phyloP scores from a whole-genome alignment of 2,797 vertebrate species.

The Gallinago stenura region DNA sequence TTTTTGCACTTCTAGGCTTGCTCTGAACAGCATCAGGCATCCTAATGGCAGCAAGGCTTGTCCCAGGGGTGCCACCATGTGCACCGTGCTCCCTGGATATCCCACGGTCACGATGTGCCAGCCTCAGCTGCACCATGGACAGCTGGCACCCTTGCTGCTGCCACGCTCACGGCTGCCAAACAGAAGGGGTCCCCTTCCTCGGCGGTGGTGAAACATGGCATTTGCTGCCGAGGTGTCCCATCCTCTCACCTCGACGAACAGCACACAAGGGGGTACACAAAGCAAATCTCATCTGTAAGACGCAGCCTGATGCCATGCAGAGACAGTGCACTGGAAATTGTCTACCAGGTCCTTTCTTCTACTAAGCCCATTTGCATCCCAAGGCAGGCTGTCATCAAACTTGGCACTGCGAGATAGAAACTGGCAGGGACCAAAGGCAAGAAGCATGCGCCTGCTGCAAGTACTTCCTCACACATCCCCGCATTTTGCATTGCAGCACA shows the following conservation, averaged over 20 bases:
- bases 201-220: fast-evolving
- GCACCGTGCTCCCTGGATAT: background rate
- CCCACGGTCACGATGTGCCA: fast-evolving
- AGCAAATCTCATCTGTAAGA: background rate
- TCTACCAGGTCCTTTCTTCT: background rate
- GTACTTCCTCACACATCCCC: background rate
- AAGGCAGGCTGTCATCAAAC: conserved; percentile 21
- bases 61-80: background rate
- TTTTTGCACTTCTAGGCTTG: background rate
- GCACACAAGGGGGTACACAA: background rate
- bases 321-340: background rate
- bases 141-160: background rate
- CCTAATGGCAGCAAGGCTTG: background rate
- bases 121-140: background rate
- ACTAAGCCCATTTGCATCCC: background rate
- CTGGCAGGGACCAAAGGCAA: conserved; percentile 38
- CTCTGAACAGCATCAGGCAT: background rate
- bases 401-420: conserved; percentile 19
- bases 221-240: background rate
- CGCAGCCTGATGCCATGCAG: background rate
- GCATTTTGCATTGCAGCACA: background rate
- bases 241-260: background rate
- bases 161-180: background rate
- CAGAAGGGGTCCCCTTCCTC: background rate
- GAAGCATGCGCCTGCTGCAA: background rate